Conservation (phyloP, 2,888 invertebrate genomes). For the Rhagophthalmus giganteus region DNA sequence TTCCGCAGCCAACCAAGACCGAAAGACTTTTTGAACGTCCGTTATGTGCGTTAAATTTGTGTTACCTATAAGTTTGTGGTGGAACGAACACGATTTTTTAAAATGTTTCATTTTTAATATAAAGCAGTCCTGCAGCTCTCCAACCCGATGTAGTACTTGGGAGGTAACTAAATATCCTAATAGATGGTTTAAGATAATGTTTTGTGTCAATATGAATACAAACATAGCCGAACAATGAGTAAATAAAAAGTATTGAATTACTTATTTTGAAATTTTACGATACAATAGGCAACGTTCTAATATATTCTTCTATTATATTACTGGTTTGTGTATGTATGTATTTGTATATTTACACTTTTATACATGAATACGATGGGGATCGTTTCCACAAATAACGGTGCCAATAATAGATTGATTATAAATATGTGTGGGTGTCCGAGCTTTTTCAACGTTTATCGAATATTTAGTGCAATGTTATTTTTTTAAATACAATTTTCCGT, state of each 20-base stretch:
- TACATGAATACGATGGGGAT: no score
- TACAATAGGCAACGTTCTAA: slow-evolving; percentile 33
- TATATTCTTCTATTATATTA: no score
- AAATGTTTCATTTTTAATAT: slow-evolving; percentile 5
- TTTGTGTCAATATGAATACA: slow-evolving; percentile 37
- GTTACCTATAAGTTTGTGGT: slow-evolving; percentile 3
- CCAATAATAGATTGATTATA: no score
- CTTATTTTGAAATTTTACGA: slow-evolving; percentile 30
- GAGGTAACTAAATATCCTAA: slow-evolving; percentile 38
- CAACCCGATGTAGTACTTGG: slow-evolving; percentile 26
- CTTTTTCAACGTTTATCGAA: no score
- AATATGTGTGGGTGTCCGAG: no score
- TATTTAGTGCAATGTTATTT: no score
- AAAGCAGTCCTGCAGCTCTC: slow-evolving; percentile 15
- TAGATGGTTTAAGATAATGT: slow-evolving; percentile 43
- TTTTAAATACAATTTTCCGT: no score
- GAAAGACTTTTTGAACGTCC: not conserved
- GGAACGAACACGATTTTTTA: slow-evolving; percentile 2
- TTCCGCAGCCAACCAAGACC: not conserved
- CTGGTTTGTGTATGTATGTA: no score
- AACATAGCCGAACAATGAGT: slow-evolving; percentile 29
- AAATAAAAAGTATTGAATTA: slow-evolving; percentile 35
- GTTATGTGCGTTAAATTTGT: not conserved
- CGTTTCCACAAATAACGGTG: no score
- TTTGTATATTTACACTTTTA: slow-evolving; percentile 10